Conservation (phyloP, 2,797 vertebrate species). For the Hippocampus kuda region DNA sequence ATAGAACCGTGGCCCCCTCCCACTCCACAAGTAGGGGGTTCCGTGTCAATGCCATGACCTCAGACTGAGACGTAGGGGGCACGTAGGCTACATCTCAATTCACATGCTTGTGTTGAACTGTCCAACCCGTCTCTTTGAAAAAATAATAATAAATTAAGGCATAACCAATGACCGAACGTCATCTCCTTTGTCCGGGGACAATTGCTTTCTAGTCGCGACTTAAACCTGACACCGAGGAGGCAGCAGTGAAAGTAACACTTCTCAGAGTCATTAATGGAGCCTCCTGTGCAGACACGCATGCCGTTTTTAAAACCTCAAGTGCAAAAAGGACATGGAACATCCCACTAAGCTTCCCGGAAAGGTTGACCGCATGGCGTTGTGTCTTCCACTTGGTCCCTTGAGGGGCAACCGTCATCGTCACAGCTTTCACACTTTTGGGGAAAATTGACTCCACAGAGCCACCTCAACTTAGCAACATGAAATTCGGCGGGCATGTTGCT, state of each 20-base stretch:
- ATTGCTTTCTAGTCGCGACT: slow-evolving; percentile 12
- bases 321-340: slow-evolving; percentile 41
- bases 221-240: slow-evolving; percentile 28
- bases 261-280: slow-evolving; percentile 41
- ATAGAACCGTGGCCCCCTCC: slow-evolving; percentile 60
- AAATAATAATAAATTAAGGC: background rate
- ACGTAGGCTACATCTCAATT: slow-evolving; percentile 5
- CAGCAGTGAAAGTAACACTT: slow-evolving; percentile 42
- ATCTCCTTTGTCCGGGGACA: slow-evolving; percentile 16
- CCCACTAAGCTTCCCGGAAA: slow-evolving; percentile 8
- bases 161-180: background rate
- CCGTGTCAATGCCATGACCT: slow-evolving; percentile 46
- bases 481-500: background rate
- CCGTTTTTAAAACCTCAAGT: slow-evolving; percentile 34
- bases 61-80: slow-evolving; percentile 17
- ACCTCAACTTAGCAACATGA: background rate
- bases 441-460: background rate
- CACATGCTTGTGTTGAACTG: background rate
- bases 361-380: background rate
- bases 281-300: slow-evolving; percentile 18
- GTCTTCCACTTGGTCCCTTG: background rate
- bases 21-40: slow-evolving; percentile 18
- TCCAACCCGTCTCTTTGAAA: background rate
- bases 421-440: background rate
- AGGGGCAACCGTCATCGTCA: slow-evolving; percentile 3